Conservation (phyloP, 1,140 invertebrate species). For the Potamilus streckersoni region DNA sequence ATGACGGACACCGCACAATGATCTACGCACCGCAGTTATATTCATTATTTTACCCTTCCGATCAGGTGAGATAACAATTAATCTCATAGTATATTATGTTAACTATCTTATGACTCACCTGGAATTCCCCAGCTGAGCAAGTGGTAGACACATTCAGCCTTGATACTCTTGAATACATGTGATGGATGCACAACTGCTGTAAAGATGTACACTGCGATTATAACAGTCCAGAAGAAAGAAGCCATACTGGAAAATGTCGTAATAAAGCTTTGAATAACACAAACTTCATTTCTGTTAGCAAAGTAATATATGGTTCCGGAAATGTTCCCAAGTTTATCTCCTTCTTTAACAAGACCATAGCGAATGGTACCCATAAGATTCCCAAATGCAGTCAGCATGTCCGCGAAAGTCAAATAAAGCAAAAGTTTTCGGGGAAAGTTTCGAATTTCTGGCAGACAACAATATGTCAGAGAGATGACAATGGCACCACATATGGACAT, state of each 20-base stretch:
- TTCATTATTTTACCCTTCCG: too few relatives aligned
- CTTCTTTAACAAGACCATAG: slow-evolving; percentile 1
- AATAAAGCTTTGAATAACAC: slow-evolving; percentile 24
- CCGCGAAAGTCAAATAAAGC: slow-evolving; percentile 13
- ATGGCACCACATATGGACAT: slow-evolving; percentile 23
- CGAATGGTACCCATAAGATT: slow-evolving; percentile 22
- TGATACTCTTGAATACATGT: slow-evolving; percentile 3
- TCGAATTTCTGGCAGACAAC: not conserved
- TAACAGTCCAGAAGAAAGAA: slow-evolving; percentile 32
- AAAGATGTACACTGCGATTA: slow-evolving; percentile 30
- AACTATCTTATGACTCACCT: slow-evolving; percentile 13
- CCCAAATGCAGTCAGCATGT: slow-evolving; percentile 13
- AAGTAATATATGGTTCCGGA: not conserved
- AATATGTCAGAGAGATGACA: slow-evolving; percentile 14
- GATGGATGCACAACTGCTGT: not conserved
- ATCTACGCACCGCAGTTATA: too few relatives aligned
- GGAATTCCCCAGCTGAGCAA: slow-evolving; percentile 25
- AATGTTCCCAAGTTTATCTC: not conserved
- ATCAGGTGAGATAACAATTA: too few relatives aligned
- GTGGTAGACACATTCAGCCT: slow-evolving; percentile 12
- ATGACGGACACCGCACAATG: too few relatives aligned
- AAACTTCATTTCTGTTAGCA: slow-evolving; percentile 1
- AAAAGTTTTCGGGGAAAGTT: slow-evolving; percentile 18
- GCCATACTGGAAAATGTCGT: slow-evolving; percentile 33
- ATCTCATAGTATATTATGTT: too few relatives aligned